phyloP scores from a whole-genome alignment of 1,140 invertebrate species.

The Olivierus martensii region DNA sequence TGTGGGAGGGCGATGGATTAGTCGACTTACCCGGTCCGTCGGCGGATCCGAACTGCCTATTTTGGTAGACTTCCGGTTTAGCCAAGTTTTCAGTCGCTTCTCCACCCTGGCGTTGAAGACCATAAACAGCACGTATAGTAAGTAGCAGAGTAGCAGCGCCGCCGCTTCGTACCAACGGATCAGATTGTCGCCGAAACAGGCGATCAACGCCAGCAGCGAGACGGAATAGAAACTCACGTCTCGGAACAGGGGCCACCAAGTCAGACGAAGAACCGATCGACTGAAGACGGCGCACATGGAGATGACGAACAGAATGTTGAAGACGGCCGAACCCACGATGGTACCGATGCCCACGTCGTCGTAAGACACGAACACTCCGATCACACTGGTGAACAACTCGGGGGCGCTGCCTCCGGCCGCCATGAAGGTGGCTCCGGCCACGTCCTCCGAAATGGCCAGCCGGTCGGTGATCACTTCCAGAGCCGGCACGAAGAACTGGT shows the following conservation, averaged over 20 bases:
- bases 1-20: no score
- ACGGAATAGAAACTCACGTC: conserved; percentile 91
- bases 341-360: conserved; percentile 56
- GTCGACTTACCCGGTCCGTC: conserved; percentile 85
- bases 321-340: conserved; percentile 85
- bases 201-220: conserved; percentile 75
- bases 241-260: conserved; percentile 90
- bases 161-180: conserved; percentile 86
- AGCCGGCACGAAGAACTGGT: conserved; percentile 85
- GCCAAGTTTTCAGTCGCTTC: conserved; percentile 63
- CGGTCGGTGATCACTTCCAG: conserved; percentile 90
- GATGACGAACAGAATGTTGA: conserved; percentile 90
- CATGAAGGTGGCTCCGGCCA: conserved; percentile 87
- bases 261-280: conserved; percentile 63
- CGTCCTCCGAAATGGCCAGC: conserved; percentile 74
- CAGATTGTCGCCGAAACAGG: conserved; percentile 79
- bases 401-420: conserved; percentile 82
- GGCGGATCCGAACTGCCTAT: conserved; percentile 33
- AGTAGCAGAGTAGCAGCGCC: conserved; percentile 68
- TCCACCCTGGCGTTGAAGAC: conserved; percentile 65
- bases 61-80: conserved; percentile 62
- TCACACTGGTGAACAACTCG: conserved; percentile 80
- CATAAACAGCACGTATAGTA: conserved; percentile 80
- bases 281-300: conserved; percentile 87
- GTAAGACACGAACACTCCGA: conserved; percentile 87